Evolutionary conservation across 2,797 vertebrate genomes (phyloP).

Genomic region (Squalus acanthias): DNA sequence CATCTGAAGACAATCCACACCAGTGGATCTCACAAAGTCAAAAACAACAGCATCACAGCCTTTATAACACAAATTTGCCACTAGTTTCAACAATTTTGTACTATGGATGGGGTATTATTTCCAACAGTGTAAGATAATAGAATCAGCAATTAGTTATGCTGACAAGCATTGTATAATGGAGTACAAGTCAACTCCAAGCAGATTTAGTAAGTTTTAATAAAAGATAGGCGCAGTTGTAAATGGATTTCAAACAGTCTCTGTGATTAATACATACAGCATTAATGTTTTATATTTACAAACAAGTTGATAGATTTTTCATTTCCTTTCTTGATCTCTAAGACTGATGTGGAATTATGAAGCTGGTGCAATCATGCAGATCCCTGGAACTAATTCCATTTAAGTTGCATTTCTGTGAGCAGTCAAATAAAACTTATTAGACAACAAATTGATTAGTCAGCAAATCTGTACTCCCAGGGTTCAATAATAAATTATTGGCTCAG

Average conservation of each 20-base stretch:
- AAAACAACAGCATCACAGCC: neutral
- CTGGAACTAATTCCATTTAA: neutral
- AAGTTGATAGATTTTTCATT: neutral
- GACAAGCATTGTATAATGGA: neutral
- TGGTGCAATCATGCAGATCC: neutral
- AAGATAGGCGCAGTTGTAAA: neutral
- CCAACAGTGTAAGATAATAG: neutral
- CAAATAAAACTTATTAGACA: slow-evolving; percentile 30
- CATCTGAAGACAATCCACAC: neutral
- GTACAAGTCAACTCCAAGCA: neutral
- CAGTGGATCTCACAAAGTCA: neutral
- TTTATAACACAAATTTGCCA: neutral
- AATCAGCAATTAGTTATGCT: neutral
- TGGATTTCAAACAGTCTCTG: neutral
- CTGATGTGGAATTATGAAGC: neutral
- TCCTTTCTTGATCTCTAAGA: neutral
- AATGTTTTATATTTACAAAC: neutral
- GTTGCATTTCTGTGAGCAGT: neutral
- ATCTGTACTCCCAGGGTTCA: neutral
- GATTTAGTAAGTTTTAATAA: neutral
- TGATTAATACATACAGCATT: neutral
- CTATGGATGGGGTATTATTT: neutral
- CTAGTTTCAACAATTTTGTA: neutral
- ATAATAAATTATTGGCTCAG: slow-evolving; percentile 22
- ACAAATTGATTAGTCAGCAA: slow-evolving; percentile 1